Percentiles rank a stretch among this genome's conserved stretches.
phyloP scores from a whole-genome alignment of 2,888 invertebrate genomes.

The Sinotaia quadrata region DNA sequence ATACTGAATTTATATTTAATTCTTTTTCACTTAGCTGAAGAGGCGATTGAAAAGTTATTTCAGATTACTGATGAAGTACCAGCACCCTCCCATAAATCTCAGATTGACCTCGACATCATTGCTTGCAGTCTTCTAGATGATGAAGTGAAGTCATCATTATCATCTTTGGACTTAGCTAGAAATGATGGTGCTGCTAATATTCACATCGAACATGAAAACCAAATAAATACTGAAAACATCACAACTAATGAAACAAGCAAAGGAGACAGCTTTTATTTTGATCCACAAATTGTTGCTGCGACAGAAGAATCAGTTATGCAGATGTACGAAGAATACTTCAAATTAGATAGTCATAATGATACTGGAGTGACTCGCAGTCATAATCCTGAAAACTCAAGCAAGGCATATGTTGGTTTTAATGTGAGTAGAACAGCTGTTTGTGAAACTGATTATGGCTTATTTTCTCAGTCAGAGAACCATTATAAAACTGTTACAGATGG shows the following conservation, averaged over 20 bases:
- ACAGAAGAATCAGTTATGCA: neutral
- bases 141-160: too few relatives aligned
- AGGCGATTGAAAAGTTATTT: neutral
- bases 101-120: slow-evolving; percentile 29
- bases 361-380: too few relatives aligned
- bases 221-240: neutral
- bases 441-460: too few relatives aligned
- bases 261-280: neutral
- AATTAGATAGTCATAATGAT: too few relatives aligned
- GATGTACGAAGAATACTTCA: slow-evolving; percentile 11
- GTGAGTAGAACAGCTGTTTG: too few relatives aligned
- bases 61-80: slow-evolving; percentile 21
- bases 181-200: too few relatives aligned
- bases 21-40: neutral
- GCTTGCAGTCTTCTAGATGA: slow-evolving; percentile 30
- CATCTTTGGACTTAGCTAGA: too few relatives aligned
- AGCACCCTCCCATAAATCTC: neutral
- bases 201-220: too few relatives aligned
- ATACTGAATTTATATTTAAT: neutral
- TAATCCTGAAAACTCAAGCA: too few relatives aligned
- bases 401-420: too few relatives aligned
- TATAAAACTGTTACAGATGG: too few relatives aligned
- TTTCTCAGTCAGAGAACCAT: too few relatives aligned
- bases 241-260: neutral
- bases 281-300: neutral